Base-by-base conservation (phyloP, 2,113 vertebrate genomes). In the Xyliphius kryptos region DNA sequence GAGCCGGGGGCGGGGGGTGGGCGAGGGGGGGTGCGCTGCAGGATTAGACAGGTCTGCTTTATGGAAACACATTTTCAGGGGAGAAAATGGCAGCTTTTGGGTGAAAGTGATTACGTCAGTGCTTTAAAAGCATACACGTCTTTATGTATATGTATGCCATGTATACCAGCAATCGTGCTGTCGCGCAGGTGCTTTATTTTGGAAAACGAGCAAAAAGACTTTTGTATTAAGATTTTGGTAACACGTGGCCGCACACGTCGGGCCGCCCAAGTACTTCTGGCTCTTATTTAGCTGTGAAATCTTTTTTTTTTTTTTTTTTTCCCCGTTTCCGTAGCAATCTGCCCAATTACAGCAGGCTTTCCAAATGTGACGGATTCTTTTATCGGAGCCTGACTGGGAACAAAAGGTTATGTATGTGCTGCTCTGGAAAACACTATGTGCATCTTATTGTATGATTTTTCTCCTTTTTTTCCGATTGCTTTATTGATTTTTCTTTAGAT, bases 41-140 rank as follows among this genome's bases (percentile, higher is more conserved):
- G 46, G 54, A 36, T 44, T 11, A 32, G 44, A 51, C 47, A 59
- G 21, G 6, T 50, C 47, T 46, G 22, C 14, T 66, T 57, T 54
- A 58, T 2, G 13, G 48, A 48, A 62, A 40, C 21, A 36, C 43
- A 9, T 16, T 16, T 66, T 69, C 56, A 64, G 61, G 56, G 66
- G 51, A 58, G 55, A 68, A 66, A 52, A 66, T 19, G 73, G 73
- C 73, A 74, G 73, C 73, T 75, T 61, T 22, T 15, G 17, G 32
- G 44, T 32, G 44, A 61, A 26, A 56, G 56, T 64, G 51, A 58
- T 66, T 16, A 32, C 26, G 38, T 61, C 41, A 40, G 7, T 57
- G 58, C 51, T 63, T 63, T 41, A 37, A 15, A 49, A 51, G 53
- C 56, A 61, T 52, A 51, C n/a, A 53, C 44, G n/a, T 13, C 19